phyloP scores from a whole-genome alignment of 2,113 vertebrate genomes.

The Sterrhoptilus dennistouni region DNA sequence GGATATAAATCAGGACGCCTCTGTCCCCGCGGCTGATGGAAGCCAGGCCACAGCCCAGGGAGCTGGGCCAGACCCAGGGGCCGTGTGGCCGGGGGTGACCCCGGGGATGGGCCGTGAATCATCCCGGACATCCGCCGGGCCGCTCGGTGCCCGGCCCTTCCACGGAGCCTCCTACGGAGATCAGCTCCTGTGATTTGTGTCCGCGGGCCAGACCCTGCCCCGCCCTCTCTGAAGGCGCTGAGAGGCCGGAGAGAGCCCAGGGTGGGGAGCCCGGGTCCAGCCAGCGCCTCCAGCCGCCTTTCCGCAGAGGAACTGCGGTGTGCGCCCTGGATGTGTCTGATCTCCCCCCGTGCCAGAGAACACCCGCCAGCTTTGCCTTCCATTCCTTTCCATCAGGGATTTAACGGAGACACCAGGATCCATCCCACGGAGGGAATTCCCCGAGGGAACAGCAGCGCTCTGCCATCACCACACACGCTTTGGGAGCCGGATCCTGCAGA shows the following conservation, averaged over 20 bases:
- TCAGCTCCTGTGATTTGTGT: accelerated
- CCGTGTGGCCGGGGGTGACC: neutral
- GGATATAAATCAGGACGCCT: neutral
- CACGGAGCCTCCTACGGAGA: accelerated
- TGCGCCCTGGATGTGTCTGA: accelerated
- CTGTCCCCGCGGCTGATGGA: neutral
- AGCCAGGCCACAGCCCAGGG: neutral
- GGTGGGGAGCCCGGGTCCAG: accelerated
- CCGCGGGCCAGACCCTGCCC: accelerated
- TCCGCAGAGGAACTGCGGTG: accelerated
- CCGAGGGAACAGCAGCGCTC: neutral
- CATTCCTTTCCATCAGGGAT: accelerated
- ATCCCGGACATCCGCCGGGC: accelerated
- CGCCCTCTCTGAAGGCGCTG: accelerated
- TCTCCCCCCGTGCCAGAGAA: accelerated
- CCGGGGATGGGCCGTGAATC: neutral
- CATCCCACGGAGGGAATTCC: neutral
- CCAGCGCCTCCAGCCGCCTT: accelerated
- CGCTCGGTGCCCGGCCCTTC: accelerated
- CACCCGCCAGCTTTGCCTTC: neutral
- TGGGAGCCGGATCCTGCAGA: accelerated
- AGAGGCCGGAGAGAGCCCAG: accelerated
- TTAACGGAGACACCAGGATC: accelerated
- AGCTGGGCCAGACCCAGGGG: accelerated
- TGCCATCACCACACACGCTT: accelerated